A percentile compares a stretch with the other conserved stretches of the same genome.
Conservation (phyloP, 2,888 invertebrate genomes). For the Cephus pulcher region DNA sequence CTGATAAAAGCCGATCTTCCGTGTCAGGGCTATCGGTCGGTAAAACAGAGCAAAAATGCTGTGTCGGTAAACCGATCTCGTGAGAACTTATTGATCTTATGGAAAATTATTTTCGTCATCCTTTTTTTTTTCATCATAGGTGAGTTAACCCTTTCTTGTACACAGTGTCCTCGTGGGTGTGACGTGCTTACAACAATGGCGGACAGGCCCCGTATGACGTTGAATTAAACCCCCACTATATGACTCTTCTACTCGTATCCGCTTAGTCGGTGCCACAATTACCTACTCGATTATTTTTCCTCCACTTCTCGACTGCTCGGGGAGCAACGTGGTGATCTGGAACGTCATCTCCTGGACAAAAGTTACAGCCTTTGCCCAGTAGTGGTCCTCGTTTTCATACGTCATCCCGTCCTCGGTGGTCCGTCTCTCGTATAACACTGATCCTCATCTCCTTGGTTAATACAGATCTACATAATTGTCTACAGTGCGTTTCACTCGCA, state of each 20-base stretch:
- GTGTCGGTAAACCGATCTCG: background rate
- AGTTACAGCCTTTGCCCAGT: background rate
- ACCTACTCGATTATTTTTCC: constrained; percentile 35
- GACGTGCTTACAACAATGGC: constrained; percentile 30
- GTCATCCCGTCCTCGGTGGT: constrained; percentile 7
- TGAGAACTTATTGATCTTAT: background rate
- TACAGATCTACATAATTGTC: background rate
- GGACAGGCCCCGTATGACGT: constrained; percentile 28
- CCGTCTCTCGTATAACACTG: background rate
- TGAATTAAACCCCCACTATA: constrained; percentile 32
- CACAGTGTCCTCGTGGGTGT: constrained; percentile 12
- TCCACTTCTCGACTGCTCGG: constrained; percentile 38
- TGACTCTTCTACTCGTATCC: constrained; percentile 33
- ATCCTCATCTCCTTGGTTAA: background rate
- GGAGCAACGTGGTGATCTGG: constrained; percentile 27
- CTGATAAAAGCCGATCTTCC: background rate
- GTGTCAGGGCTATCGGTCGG: background rate
- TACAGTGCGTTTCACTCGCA: background rate
- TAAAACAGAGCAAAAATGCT: background rate
- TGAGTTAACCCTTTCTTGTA: background rate
- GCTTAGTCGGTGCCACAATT: constrained; percentile 34
- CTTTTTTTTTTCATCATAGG: background rate
- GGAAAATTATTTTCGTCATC: background rate
- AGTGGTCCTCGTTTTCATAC: constrained; percentile 12
- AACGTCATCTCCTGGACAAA: constrained; percentile 15